Conservation (phyloP, 2,888 invertebrate species). For the Chloroclysta siterata region DNA sequence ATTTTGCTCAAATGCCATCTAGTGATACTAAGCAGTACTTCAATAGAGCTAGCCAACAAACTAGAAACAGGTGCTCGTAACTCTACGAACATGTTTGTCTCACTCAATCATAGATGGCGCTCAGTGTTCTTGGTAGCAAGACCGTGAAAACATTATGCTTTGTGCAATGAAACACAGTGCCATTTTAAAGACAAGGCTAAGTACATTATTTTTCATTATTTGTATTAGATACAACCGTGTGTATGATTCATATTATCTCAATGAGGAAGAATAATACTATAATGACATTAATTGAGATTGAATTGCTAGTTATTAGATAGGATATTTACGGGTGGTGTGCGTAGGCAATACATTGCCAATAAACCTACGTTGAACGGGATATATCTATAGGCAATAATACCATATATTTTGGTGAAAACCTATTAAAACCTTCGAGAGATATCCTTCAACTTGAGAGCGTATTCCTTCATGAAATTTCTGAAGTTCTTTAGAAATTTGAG, state of each 20-base stretch:
- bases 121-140: not conserved
- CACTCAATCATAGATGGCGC: constrained; percentile 23
- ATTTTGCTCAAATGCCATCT: constrained; percentile 13
- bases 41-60: not conserved
- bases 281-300: not conserved
- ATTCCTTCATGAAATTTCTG: too few species aligned
- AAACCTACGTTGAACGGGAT: too few species aligned
- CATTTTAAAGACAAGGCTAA: constrained; percentile 19
- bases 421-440: too few species aligned
- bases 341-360: too few species aligned
- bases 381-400: too few species aligned
- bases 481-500: too few species aligned
- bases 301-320: not conserved
- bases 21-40: constrained; percentile 7
- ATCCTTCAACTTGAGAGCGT: too few species aligned
- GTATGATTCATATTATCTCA: not conserved
- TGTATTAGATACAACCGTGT: constrained; percentile 2
- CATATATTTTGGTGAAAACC: too few species aligned
- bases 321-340: too few species aligned
- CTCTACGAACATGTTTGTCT: constrained; percentile 4
- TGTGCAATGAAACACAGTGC: constrained; percentile 9
- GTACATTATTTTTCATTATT: constrained; percentile 14
- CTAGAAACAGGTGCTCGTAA: not conserved
- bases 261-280: not conserved
- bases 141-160: not conserved